Evolutionary conservation across 2,113 vertebrate genomes (phyloP).

Genomic region (Xiphophorus hellerii): DNA sequence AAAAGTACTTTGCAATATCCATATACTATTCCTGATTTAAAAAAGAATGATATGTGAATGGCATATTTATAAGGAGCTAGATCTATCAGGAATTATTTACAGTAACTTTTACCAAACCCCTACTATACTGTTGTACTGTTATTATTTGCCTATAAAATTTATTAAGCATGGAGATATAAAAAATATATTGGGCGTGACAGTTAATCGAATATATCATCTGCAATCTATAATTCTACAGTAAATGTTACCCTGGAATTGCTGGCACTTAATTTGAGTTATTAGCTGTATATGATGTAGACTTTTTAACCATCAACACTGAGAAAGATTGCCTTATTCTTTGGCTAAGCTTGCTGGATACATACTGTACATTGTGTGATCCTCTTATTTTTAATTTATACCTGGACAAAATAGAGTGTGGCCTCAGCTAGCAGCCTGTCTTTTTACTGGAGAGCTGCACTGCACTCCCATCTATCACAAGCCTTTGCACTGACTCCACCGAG

Average conservation of each 20-base stretch:
- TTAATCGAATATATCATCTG: neutral
- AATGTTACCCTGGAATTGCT: neutral
- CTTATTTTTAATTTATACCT: neutral
- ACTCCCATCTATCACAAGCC: constrained; percentile 53
- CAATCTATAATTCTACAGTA: neutral
- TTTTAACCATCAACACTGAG: neutral
- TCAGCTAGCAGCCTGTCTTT: neutral
- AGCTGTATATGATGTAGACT: neutral
- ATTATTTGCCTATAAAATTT: too few species aligned
- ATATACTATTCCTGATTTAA: too few species aligned
- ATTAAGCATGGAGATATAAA: neutral
- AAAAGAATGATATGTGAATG: too few species aligned
- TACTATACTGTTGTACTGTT: too few species aligned
- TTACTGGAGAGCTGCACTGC: constrained; percentile 2
- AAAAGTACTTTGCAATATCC: too few species aligned
- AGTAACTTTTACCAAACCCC: too few species aligned
- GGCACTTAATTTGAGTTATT: neutral
- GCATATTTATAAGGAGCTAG: too few species aligned
- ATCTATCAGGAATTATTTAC: too few species aligned
- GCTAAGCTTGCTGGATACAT: neutral
- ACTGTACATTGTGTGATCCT: neutral
- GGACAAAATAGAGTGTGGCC: neutral
- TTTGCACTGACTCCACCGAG: constrained; percentile 45
- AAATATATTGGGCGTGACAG: neutral
- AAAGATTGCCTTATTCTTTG: neutral